Evolutionary conservation across 2,888 invertebrate species (phyloP).

Genomic region (Rhaphigaster nebulosa): DNA sequence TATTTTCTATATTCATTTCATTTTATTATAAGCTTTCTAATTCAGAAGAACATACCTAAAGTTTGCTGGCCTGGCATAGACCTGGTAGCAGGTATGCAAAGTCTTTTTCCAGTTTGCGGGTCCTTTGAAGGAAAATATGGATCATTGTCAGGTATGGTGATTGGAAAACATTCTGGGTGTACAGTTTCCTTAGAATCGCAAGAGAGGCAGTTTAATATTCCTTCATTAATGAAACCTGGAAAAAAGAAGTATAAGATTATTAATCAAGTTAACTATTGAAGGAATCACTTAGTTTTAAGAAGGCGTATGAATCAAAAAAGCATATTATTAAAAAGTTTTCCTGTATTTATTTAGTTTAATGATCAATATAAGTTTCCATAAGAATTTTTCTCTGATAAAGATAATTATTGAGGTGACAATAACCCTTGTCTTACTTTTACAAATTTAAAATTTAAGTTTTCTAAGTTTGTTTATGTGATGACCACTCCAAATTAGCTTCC

Average conservation of each 20-base stretch:
- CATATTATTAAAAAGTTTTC: neutral
- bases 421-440: too few relatives aligned
- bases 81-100: conserved; percentile 72
- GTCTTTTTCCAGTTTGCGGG: conserved; percentile 68
- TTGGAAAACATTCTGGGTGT: conserved; percentile 73
- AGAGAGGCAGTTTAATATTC: conserved; percentile 70
- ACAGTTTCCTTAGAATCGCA: conserved; percentile 71
- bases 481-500: too few relatives aligned
- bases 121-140: conserved; percentile 70
- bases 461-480: too few relatives aligned
- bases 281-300: neutral
- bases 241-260: conserved; percentile 29
- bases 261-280: neutral
- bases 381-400: neutral
- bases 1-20: too few relatives aligned
- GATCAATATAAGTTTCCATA: neutral
- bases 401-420: too few relatives aligned
- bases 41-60: conserved; percentile 68
- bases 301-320: neutral
- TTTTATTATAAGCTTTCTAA: neutral
- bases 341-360: too few relatives aligned
- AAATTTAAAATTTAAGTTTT: too few relatives aligned
- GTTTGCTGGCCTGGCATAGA: conserved; percentile 71
- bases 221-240: conserved; percentile 69
- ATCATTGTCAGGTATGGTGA: conserved; percentile 71